Evolutionary conservation across 2,888 invertebrate genomes (phyloP).

Genomic region (Junonia oenone): DNA sequence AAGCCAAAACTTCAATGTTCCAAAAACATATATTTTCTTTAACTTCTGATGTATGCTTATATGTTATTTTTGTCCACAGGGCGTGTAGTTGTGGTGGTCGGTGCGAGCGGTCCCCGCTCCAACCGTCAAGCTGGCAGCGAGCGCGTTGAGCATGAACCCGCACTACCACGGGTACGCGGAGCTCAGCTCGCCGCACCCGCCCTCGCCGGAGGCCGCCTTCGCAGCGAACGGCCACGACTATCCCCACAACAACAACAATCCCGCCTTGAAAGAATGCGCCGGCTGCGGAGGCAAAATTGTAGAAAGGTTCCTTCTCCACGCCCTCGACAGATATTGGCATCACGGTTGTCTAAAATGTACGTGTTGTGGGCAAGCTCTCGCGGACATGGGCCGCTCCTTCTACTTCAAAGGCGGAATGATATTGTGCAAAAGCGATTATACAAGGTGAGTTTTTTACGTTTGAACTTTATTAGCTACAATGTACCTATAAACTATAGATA

Average conservation of each 20-base stretch:
- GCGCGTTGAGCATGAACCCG: slow-evolving; percentile 93
- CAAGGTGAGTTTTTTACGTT: slow-evolving; percentile 84
- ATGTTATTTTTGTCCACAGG: slow-evolving; percentile 46
- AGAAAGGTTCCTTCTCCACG: slow-evolving; percentile 94
- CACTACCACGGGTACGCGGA: slow-evolving; percentile 92
- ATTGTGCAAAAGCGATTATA: slow-evolving; percentile 96
- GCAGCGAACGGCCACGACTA: slow-evolving; percentile 81
- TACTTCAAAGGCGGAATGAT: slow-evolving; percentile 96
- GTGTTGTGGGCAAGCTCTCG: slow-evolving; percentile 92
- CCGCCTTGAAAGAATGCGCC: slow-evolving; percentile 88
- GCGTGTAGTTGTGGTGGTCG: slow-evolving; percentile 75
- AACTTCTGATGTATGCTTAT: too few species aligned
- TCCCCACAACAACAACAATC: slow-evolving; percentile 81
- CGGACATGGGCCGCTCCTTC: slow-evolving; percentile 94
- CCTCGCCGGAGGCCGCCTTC: slow-evolving; percentile 86
- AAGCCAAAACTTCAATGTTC: slow-evolving; percentile 28
- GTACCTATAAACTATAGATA: too few species aligned
- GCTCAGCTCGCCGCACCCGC: slow-evolving; percentile 88
- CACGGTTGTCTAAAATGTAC: slow-evolving; percentile 96
- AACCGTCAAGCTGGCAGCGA: slow-evolving; percentile 92
- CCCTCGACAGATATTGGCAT: slow-evolving; percentile 97
- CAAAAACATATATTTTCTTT: too few species aligned
- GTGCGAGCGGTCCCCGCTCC: slow-evolving; percentile 75
- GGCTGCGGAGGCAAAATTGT: slow-evolving; percentile 95
- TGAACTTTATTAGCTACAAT: not conserved